Evolutionary conservation across 2,113 vertebrate species (phyloP), one percentile per base, ranked within the genome.

Genomic region (zebrafish (Danio rerio)): DNA sequence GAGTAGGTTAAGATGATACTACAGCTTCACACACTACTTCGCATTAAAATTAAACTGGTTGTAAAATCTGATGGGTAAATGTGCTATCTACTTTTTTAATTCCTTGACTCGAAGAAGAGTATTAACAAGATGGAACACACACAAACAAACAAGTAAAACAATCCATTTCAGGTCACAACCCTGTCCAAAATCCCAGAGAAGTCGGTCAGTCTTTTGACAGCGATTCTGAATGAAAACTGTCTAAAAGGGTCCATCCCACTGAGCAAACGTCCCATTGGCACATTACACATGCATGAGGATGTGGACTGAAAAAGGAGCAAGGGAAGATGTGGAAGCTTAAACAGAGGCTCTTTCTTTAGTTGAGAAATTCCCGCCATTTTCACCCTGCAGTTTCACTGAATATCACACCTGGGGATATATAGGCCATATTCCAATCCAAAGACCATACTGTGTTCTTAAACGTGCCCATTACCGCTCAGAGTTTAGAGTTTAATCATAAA

Each of bases 191-290:
- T 52, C 7, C 49, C 49, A 52, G 11, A 52, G 49, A 11, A 52
- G 5, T 52, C 31, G 31, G 31, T 31, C 31, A 31, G 31, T 31
- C 31, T 31, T 31, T 31, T 31, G 31, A 31, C 31, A 49, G 20
- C 82, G 73, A 61, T 79, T 73, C 90, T 90, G 83, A 91, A 93
- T 90, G 85, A 56, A 82, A 87, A 82, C 80, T 58, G 52, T 62
- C 55, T 11, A 31, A 50, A 86, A 69, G 85, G 85, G 77, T 70
- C 71, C 82, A 74, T 45, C 76, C 80, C 68, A 83, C 49, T 50
- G 74, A 84, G 78, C 79, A 62, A 31, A 47, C 9, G 31, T 78
- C 73, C 81, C 76, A 31, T 77, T 84, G 83, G 79, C 81, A 75
- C 78, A 86, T 80, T 69, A 79, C 50, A 47, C 13, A 74, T 86